phyloP scores from a whole-genome alignment of 1,140 invertebrate genomes.

The Drosophila rhopaloa region DNA sequence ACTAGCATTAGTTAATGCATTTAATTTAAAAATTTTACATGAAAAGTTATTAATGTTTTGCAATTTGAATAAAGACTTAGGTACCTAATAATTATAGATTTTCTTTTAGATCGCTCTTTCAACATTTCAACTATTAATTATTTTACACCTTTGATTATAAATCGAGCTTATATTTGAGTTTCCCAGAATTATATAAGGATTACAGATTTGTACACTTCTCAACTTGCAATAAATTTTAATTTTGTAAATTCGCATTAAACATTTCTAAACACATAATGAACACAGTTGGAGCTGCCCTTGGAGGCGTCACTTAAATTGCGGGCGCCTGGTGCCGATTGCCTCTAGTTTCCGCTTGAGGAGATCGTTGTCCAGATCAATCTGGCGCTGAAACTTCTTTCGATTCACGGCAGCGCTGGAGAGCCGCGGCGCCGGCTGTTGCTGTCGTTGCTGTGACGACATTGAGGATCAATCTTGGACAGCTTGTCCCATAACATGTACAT shows the following conservation, averaged over 20 bases:
- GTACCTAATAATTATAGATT: too few relatives aligned
- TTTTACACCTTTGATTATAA: not conserved
- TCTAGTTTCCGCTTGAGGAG: slow-evolving; percentile 78
- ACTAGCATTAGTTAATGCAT: not conserved
- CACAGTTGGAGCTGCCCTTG: slow-evolving; percentile 34
- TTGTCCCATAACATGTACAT: not conserved
- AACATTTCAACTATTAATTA: not conserved
- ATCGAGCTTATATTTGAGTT: not conserved
- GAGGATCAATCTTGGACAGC: not conserved
- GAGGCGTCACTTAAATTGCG: slow-evolving; percentile 57
- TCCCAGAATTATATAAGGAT: slow-evolving; percentile 5
- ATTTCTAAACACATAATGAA: slow-evolving; percentile 63
- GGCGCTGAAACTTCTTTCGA: slow-evolving; percentile 76
- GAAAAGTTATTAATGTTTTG: too few relatives aligned
- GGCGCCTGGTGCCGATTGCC: slow-evolving; percentile 65
- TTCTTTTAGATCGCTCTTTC: too few relatives aligned
- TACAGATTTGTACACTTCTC: slow-evolving; percentile 24
- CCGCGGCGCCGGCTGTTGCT: slow-evolving; percentile 39
- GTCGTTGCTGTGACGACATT: not conserved
- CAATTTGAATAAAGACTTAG: not conserved
- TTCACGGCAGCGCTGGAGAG: slow-evolving; percentile 74
- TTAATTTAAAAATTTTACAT: not conserved
- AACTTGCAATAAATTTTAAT: slow-evolving; percentile 80
- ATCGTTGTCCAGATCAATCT: slow-evolving; percentile 82
- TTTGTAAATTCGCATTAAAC: slow-evolving; percentile 71